Evolutionary conservation across 92 coral and sea anemone species (phyloP).

Genomic region (Virgularia gustaviana): DNA sequence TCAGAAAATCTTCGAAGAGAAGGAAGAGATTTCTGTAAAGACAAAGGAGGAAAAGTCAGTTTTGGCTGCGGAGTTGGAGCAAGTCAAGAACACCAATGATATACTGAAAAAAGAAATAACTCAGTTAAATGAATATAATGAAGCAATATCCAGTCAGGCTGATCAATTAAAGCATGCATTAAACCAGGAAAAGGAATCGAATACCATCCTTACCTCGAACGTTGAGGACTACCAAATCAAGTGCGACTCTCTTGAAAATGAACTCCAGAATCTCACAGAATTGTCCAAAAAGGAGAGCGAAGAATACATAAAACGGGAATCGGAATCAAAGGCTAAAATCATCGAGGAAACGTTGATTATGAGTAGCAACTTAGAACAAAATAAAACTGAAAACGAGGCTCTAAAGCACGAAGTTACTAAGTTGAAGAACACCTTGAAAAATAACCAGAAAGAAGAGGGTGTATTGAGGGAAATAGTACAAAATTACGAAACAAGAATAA

Average conservation of each 20-base stretch:
- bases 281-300: neutral
- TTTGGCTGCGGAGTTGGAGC: constrained; percentile 40
- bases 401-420: neutral
- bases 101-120: constrained; percentile 8
- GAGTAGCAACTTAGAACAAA: neutral
- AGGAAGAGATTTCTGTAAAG: too few relatives aligned
- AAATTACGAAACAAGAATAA: neutral
- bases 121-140: neutral
- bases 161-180: neutral
- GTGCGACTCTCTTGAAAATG: constrained; percentile 1
- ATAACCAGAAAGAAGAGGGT: too few relatives aligned
- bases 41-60: too few relatives aligned
- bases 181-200: too few relatives aligned
- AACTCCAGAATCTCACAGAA: neutral
- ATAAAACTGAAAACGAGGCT: neutral
- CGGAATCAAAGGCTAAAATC: neutral
- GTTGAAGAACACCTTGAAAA: neutral
- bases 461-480: too few relatives aligned
- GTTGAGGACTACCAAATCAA: neutral
- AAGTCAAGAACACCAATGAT: constrained; percentile 50
- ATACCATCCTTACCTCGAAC: too few relatives aligned
- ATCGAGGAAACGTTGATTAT: neutral
- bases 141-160: neutral
- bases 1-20: too few relatives aligned
- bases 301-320: neutral